phyloP scores from a whole-genome alignment of 2,888 invertebrate genomes.

The Notodonta ziczac region DNA sequence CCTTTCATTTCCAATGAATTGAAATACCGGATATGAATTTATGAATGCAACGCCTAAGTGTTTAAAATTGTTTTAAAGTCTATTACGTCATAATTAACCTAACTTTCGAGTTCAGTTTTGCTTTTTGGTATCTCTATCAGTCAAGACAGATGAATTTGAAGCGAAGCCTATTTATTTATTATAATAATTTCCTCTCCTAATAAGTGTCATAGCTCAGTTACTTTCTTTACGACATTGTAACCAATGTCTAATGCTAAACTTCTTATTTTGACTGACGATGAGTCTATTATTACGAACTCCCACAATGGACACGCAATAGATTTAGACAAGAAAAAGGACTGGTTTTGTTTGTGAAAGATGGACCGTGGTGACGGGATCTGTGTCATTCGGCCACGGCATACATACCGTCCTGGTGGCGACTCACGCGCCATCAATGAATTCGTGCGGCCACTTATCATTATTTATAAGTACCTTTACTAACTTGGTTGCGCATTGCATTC shows the following conservation, averaged over 20 bases:
- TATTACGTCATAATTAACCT: too few relatives aligned
- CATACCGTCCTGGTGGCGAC: slow-evolving; percentile 55
- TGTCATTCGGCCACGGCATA: slow-evolving; percentile 79
- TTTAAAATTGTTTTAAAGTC: too few relatives aligned
- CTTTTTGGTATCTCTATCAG: neutral
- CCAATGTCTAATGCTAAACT: slow-evolving; percentile 8
- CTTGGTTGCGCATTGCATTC: slow-evolving; percentile 9
- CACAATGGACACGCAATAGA: slow-evolving; percentile 30
- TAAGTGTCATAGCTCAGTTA: slow-evolving; percentile 12
- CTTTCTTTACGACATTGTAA: slow-evolving; percentile 7
- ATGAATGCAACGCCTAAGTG: slow-evolving; percentile 1
- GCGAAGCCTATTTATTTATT: neutral
- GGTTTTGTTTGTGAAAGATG: slow-evolving; percentile 63
- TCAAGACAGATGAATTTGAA: too few relatives aligned
- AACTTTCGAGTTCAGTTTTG: neutral
- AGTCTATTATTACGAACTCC: slow-evolving; percentile 21
- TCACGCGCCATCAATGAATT: slow-evolving; percentile 59
- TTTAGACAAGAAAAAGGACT: slow-evolving; percentile 55
- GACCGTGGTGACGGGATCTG: slow-evolving; percentile 64
- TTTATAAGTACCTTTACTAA: slow-evolving; percentile 12
- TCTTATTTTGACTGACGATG: slow-evolving; percentile 15
- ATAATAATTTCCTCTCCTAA: slow-evolving; percentile 13
- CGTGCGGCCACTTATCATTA: slow-evolving; percentile 49
- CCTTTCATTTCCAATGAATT: slow-evolving; percentile 49
- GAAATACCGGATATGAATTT: slow-evolving; percentile 27